Base-by-base conservation (phyloP, 2,113 vertebrate species). In the Amphiprion ocellaris region DNA sequence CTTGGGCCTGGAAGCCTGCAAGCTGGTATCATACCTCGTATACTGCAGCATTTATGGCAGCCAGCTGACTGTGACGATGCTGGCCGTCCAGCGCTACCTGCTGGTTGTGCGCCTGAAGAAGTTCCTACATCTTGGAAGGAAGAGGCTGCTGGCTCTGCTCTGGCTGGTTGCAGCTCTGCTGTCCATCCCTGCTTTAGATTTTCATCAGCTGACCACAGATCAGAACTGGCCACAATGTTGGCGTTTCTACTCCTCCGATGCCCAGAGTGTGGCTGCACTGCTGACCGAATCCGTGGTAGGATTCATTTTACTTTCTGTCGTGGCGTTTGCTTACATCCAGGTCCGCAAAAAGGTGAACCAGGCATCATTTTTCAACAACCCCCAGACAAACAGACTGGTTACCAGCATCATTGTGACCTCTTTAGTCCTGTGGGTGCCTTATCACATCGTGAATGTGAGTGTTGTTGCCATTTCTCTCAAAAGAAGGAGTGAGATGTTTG, bases 61-160 rank as follows among this genome's bases (percentile, higher is more conserved):
- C 33, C 1, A 65, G 26, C 30, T 86, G 54, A 88, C 85, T 10
- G 83, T 82, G 60, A 71, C 47, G 1, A 4, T 3, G 1, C 70
- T 88, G 17, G 79, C 85, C 10, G 7, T 88, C 12, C 82, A 82
- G 52, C 81, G 81, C 19, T 87, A 77, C 74, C 19, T 87, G 2
- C 70, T 68, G 60, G 77, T 87, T 67, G 64, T 84, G 6, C 2
- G 60, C 8, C 54, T 28, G 49, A 63, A 84, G 14, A 69, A 0
- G 1, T 37, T 2, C 11, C 74, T 83, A 4, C 5, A 53, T 30
- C 53, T 0, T 5, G 53, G 8, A 15, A 21, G 8, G 12, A 59
- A 0, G 19, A 60, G 47, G 53, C 41, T 86, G 58, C 39, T 82
- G 66, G 12, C 11, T 74, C 64, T 83, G 1, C 9, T 87, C 52